These are phyloP conservation scores for Mobula hypostoma DNA, from an alignment of 2,113 vertebrate genomes.

Conservation along the genomic window DNA sequence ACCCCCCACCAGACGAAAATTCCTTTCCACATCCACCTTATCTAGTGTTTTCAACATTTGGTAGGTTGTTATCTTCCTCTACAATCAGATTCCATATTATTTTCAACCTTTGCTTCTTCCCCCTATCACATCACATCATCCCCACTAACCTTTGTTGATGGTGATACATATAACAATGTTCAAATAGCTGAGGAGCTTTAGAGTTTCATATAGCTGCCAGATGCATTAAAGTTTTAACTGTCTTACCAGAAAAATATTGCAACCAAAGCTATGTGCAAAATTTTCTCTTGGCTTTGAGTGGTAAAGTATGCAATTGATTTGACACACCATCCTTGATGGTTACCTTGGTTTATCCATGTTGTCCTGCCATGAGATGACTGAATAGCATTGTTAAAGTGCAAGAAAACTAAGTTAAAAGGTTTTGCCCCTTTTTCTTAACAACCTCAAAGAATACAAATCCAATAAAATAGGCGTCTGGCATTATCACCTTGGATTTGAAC, in stretches of 20 bases:
- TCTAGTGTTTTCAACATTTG: too few relatives aligned
- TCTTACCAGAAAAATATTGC: not conserved
- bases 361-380: not conserved
- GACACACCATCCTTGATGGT: not conserved
- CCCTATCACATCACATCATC: too few relatives aligned
- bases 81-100: too few relatives aligned
- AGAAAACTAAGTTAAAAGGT: conserved; percentile 58
- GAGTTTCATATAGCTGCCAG: not conserved
- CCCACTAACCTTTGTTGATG: too few relatives aligned
- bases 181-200: not conserved
- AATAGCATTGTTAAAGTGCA: conserved; percentile 50
- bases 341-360: too few relatives aligned
- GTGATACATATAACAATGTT: too few relatives aligned
- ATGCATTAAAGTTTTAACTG: too few relatives aligned
- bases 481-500: conserved; percentile 42
- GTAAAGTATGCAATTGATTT: not conserved
- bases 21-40: too few relatives aligned
- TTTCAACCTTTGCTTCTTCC: too few relatives aligned
- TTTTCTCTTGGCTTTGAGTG: not conserved
- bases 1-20: too few relatives aligned
- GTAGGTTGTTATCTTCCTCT: too few relatives aligned
- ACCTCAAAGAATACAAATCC: conserved; percentile 71
- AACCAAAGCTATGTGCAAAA: not conserved
- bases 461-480: conserved; percentile 63
- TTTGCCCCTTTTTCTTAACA: conserved; percentile 59